Percentiles rank a stretch among this genome's conserved stretches.
These are phyloP conservation scores for Cyprinodon brontotheroides DNA, from an alignment of 2,113 vertebrate genomes.

Conservation along the genomic window DNA sequence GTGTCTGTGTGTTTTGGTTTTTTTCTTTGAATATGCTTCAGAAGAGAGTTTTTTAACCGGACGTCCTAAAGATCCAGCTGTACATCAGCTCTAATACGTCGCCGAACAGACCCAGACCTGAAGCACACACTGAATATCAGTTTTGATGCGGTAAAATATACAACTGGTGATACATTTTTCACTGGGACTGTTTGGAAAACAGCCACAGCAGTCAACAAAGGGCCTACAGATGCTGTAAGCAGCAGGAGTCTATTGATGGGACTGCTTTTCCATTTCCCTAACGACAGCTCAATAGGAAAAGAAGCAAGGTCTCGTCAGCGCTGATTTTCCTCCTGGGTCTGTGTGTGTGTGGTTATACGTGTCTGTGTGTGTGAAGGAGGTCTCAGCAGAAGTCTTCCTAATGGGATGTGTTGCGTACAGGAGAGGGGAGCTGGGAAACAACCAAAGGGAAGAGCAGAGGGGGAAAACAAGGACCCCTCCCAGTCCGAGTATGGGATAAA, in stretches of 20 bases:
- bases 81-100: slow-evolving; percentile 8
- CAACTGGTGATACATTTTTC: slow-evolving; percentile 5
- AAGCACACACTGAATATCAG: slow-evolving; percentile 40
- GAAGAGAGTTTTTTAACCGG: slow-evolving; percentile 49
- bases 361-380: slow-evolving; percentile 22
- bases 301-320: slow-evolving; percentile 72
- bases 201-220: slow-evolving; percentile 19
- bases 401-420: slow-evolving; percentile 70
- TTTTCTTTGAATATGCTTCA: slow-evolving; percentile 30
- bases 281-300: slow-evolving; percentile 73
- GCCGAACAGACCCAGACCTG: not conserved
- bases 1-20: slow-evolving; percentile 47
- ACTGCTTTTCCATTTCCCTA: slow-evolving; percentile 74
- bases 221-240: slow-evolving; percentile 58
- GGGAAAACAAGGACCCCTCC: slow-evolving; percentile 75
- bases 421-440: slow-evolving; percentile 59
- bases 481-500: slow-evolving; percentile 66
- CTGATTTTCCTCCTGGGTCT: slow-evolving; percentile 70
- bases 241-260: slow-evolving; percentile 59
- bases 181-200: slow-evolving; percentile 8
- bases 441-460: slow-evolving; percentile 73
- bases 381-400: slow-evolving; percentile 57
- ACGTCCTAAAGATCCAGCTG: slow-evolving; percentile 62
- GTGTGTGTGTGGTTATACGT: slow-evolving; percentile 21
- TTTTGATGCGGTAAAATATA: slow-evolving; percentile 27